Conservation (phyloP, 2,797 vertebrate genomes). For the Peromyscus aztecus region DNA sequence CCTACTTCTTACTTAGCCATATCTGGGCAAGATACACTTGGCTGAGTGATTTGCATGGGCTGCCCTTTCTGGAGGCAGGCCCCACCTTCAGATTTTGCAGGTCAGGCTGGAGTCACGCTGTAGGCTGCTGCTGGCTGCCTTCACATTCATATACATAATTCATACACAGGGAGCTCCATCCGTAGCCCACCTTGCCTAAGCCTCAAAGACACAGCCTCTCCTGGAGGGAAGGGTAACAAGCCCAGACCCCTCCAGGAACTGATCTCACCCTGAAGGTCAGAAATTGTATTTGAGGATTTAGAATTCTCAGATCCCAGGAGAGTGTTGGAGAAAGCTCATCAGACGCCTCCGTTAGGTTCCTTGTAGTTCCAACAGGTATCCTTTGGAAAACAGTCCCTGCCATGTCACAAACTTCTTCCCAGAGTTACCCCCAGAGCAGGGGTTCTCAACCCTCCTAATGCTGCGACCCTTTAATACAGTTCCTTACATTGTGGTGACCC, state of each 20-base stretch:
- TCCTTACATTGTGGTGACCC: background rate
- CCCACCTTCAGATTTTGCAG: background rate
- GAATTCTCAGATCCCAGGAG: background rate
- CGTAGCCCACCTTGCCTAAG: background rate
- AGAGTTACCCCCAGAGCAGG: background rate
- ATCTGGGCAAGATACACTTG: slow-evolving; percentile 5
- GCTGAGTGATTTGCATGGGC: slow-evolving; percentile 41
- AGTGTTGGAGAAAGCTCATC: background rate
- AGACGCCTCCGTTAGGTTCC: background rate
- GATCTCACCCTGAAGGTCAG: background rate
- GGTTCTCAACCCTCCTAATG: background rate
- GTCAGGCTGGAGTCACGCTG: background rate
- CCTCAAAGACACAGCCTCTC: background rate
- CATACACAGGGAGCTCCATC: background rate
- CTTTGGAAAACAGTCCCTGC: background rate
- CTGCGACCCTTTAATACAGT: background rate
- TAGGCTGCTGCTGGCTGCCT: background rate
- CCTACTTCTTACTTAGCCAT: background rate
- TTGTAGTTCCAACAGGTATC: background rate
- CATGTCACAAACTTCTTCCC: background rate
- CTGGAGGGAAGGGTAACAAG: background rate
- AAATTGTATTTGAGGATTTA: background rate
- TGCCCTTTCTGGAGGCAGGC: slow-evolving; percentile 46
- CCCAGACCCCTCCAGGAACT: background rate
- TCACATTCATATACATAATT: background rate